Evolutionary conservation across 2,797 vertebrate genomes (phyloP).

Genomic region (Trachops cirrhosus): DNA sequence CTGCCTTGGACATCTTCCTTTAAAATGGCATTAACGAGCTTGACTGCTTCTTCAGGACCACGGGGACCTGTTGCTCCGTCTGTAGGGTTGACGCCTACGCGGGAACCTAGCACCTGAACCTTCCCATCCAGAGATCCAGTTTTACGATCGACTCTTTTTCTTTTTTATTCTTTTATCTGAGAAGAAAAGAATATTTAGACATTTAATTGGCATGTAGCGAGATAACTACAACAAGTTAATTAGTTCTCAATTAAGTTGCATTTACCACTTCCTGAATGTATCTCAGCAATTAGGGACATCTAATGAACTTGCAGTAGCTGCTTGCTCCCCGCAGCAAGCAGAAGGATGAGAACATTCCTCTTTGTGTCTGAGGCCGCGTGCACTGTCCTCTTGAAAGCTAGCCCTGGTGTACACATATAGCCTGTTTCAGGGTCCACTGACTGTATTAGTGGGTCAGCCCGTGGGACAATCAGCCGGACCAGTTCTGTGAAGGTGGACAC

Average conservation of each 20-base stretch:
- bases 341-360: conserved; percentile 12
- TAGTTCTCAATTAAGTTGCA: conserved; percentile 84
- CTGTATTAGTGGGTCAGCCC: not conserved
- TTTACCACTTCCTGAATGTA: conserved; percentile 80
- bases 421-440: not conserved
- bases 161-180: conserved; percentile 77
- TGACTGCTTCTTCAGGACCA: not conserved
- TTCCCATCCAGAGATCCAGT: not conserved
- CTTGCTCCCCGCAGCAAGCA: conserved; percentile 66
- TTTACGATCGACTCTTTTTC: not conserved
- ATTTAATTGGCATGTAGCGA: conserved; percentile 84
- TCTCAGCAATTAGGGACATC: conserved; percentile 80
- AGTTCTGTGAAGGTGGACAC: not conserved
- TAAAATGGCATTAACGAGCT: not conserved
- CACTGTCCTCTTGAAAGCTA: not conserved
- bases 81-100: not conserved
- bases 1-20: conserved; percentile 43
- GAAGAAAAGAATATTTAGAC: conserved; percentile 81
- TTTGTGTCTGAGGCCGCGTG: not conserved
- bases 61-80: accelerated
- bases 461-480: not conserved
- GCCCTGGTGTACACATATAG: not conserved
- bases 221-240: conserved; percentile 85
- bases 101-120: not conserved
- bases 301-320: conserved; percentile 77